Base-by-base conservation (phyloP, 2,113 vertebrate species). In the Myrmophylax atrothorax region DNA sequence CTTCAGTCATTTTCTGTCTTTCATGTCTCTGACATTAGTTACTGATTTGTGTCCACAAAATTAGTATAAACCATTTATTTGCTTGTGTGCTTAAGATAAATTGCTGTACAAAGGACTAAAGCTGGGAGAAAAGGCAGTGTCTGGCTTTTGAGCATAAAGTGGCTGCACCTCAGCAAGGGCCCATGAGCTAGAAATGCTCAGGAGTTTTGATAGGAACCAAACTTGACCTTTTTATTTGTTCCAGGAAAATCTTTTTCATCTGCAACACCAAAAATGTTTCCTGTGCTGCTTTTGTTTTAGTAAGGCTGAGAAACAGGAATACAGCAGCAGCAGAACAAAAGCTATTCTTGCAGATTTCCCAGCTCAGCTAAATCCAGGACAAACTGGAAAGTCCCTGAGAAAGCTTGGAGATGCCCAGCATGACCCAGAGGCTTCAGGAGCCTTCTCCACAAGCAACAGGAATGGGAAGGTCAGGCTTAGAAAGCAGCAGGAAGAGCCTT, bases 231-330 rank as follows among this genome's bases (percentile, higher is more conserved):
- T 91, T 64, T 42, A 13, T 81, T 86, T 0, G 0, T 84, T 97
- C 81, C 91, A 89, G 91, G 84, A 97, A 97, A 94, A 85, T 62
- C 49, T 87, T 88, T 70, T 72, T 91, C 69, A 74, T 93, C 88
- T 86, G 60, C 5, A 7, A 83, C 59, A 53, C 72, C 2, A 12
- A 68, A 94, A 93, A 59, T 6, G 5, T 80, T 70, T 44, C 67
- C 74, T 4, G 1, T 66, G 69, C 55, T 4, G 23, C 72, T 81
- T 96, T 95, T 91, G 76, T 93, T 94, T 81, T 82, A 75, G 35
- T 1, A 3, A 47, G 85, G 84, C 82, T 80, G 79, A 87, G 92
- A 96, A 95, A 90, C 79, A 89, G 90, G 86, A 95, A 70, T 81
- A 74, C 16, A 42, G 60, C 53, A n/a, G 29, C 0, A 0, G 44